Percentiles rank a stretch among this genome's conserved stretches.
phyloP scores from a whole-genome alignment of 2,797 vertebrate species.

The Pristis pectinata region DNA sequence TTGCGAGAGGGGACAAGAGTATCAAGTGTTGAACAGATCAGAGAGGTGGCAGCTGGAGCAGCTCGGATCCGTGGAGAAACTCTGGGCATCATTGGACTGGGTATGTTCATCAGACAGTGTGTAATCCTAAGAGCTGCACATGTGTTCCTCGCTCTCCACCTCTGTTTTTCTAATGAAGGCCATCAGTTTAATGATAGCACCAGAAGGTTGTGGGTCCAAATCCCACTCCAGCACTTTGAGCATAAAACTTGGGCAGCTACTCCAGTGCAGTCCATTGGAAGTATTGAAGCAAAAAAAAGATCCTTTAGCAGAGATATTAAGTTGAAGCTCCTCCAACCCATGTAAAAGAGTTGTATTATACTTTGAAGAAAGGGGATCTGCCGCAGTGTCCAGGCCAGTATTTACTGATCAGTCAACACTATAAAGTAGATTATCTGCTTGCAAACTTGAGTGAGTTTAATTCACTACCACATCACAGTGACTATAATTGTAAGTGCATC shows the following conservation, averaged over 20 bases:
- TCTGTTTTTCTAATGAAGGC: neutral
- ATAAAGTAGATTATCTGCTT: neutral
- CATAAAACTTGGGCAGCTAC: neutral
- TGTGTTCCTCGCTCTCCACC: too few relatives aligned
- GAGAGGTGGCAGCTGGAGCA: constrained; percentile 78
- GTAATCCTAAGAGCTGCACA: neutral
- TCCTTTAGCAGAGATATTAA: too few relatives aligned
- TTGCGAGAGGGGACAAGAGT: constrained; percentile 77
- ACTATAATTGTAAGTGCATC: neutral
- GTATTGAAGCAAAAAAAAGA: neutral
- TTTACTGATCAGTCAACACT: neutral
- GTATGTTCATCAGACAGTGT: constrained; percentile 47
- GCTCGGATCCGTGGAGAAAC: constrained; percentile 81
- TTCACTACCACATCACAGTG: neutral
- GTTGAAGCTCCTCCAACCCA: too few relatives aligned
- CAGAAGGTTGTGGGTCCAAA: neutral
- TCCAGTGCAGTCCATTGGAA: neutral
- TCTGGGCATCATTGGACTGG: constrained; percentile 78
- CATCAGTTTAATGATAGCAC: too few relatives aligned
- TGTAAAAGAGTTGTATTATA: neutral
- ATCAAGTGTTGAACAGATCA: constrained; percentile 77
- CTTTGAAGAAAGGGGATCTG: neutral
- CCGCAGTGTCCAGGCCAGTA: neutral
- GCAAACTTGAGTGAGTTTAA: neutral
- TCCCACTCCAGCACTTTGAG: neutral